These are phyloP conservation scores for Lutraria rhynchaena DNA, from an alignment of 1,140 invertebrate genomes.

Conservation along the genomic window DNA sequence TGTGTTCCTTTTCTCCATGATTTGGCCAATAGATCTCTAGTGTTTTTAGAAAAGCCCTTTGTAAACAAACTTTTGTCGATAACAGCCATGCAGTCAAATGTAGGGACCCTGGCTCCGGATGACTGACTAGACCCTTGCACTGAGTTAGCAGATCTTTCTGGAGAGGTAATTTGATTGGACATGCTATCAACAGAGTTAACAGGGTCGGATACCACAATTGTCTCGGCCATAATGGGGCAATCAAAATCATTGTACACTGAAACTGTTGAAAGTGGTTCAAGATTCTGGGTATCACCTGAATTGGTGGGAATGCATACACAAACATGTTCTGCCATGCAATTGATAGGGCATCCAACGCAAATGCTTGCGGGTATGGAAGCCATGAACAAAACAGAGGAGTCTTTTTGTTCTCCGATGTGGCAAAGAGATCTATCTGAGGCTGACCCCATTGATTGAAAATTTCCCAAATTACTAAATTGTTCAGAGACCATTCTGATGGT, in stretches of 20 bases:
- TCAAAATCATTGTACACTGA: slow-evolving; percentile 20
- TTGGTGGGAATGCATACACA: slow-evolving; percentile 50
- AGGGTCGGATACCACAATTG: background rate
- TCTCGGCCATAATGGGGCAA: slow-evolving; percentile 34
- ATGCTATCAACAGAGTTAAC: slow-evolving; percentile 1
- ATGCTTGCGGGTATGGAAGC: slow-evolving; percentile 45
- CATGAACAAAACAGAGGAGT: slow-evolving; percentile 55
- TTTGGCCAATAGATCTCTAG: background rate
- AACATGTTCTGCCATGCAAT: slow-evolving; percentile 52
- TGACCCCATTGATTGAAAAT: slow-evolving; percentile 34
- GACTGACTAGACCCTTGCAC: background rate
- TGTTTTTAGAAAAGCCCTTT: slow-evolving; percentile 30
- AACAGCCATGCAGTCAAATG: slow-evolving; percentile 47
- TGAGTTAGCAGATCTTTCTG: slow-evolving; percentile 24
- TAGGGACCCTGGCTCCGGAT: slow-evolving; percentile 5
- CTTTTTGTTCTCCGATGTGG: slow-evolving; percentile 28
- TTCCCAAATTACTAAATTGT: slow-evolving; percentile 35
- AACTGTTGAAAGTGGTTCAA: slow-evolving; percentile 17
- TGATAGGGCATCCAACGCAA: slow-evolving; percentile 55
- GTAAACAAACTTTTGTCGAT: slow-evolving; percentile 43
- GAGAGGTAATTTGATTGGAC: slow-evolving; percentile 4
- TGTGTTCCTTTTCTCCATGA: slow-evolving; percentile 26
- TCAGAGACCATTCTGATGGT: slow-evolving; percentile 48
- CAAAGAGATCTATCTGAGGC: slow-evolving; percentile 57
- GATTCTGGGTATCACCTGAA: background rate